A percentile compares a stretch with the other conserved stretches of the same genome.
Evolutionary conservation across 2,113 vertebrate species (phyloP).

Genomic region (western clawed frog (Xenopus tropicalis)): UCB_Xtro_10.0 CM004450.2:54174501-54175000

Average conservation of each 20-base stretch:
- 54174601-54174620: no score
- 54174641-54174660: not conserved
- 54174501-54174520: no score
- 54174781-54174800: slow-evolving; percentile 53
- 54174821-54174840: slow-evolving; percentile 55
- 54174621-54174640: not conserved
- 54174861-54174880: slow-evolving; percentile 55
- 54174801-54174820: slow-evolving; percentile 51
- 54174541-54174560: no score
- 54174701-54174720: slow-evolving; percentile 18
- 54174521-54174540: no score
- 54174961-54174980: slow-evolving; percentile 70
- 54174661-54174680: slow-evolving; percentile 29
- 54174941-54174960: slow-evolving; percentile 59
- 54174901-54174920: slow-evolving; percentile 72
- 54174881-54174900: slow-evolving; percentile 66
- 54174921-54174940: slow-evolving; percentile 63
- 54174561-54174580: no score
- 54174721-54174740: slow-evolving; percentile 44
- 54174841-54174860: slow-evolving; percentile 54
- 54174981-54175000: slow-evolving; percentile 73
- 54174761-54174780: slow-evolving; percentile 32
- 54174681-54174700: slow-evolving; percentile 26
- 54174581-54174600: no score
- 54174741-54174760: slow-evolving; percentile 30